These are phyloP conservation scores for Galeopsomyia nigrocyanea DNA, from an alignment of 2,888 invertebrate species.

Conservation along the genomic window DNA sequence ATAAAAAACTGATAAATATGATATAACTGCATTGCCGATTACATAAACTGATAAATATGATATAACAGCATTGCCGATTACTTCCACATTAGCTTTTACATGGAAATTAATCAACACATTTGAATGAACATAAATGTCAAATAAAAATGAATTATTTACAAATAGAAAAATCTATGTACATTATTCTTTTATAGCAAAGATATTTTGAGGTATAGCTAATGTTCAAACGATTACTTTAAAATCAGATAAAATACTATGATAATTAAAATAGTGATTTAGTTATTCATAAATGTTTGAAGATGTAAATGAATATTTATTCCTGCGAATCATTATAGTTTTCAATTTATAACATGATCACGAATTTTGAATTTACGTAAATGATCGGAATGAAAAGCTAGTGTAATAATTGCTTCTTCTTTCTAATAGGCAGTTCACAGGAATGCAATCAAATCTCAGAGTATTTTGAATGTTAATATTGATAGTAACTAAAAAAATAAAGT, in stretches of 20 bases:
- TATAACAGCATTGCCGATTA: background rate
- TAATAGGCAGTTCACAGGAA: conserved; percentile 40
- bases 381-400: conserved; percentile 29
- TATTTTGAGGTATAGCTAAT: conserved; percentile 5
- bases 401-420: conserved; percentile 13
- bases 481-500: conserved; percentile 26
- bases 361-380: conserved; percentile 16
- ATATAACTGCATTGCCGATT: conserved; percentile 1
- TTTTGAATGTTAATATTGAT: conserved; percentile 25
- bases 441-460: conserved; percentile 33
- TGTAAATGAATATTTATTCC: conserved; percentile 16
- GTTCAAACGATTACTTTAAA: too few species aligned
- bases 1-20: conserved; percentile 13
- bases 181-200: conserved; percentile 2
- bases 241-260: background rate
- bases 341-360: background rate
- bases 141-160: conserved; percentile 33
- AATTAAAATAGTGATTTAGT: background rate
- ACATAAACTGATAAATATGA: conserved; percentile 12
- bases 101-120: background rate
- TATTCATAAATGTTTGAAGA: background rate
- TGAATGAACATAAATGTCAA: conserved; percentile 14
- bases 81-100: too few species aligned
- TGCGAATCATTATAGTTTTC: conserved; percentile 1
- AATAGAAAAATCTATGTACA: conserved; percentile 32